Base-by-base conservation (phyloP, 2,113 vertebrate genomes). In the Poecilia latipinna region DNA sequence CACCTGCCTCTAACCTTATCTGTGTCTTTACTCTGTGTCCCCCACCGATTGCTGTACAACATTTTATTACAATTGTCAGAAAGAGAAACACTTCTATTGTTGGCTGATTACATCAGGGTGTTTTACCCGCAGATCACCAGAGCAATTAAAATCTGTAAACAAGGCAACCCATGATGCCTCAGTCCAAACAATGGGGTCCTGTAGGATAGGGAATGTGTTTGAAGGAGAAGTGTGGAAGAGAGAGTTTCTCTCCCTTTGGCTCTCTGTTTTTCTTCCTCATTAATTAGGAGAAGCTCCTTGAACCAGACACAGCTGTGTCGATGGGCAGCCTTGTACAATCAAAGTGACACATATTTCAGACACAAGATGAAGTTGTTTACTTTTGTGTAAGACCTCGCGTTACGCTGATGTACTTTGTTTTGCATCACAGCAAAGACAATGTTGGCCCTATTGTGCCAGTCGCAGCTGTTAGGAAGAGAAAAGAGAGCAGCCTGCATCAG, bases 131-230 rank as follows among this genome's bases (percentile, higher is more conserved):
- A 94, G 92, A 96, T 96, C 95, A 96, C 89, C 90, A 95, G 95
- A 96, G 96, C 96, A 97, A 96, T 96, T 97, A 97, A 96, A 97
- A 95, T 90, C 91, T 94, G 94, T 94, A 96, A 96, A 96, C 96
- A 96, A 95, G 92, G 87, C 93, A 93, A 93, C 92, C 92, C 89
- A 80, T 92, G 92, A 95, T 94, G 93, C 92, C 90, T 92, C 94
- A 93, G 74, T 89, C 90, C 91, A 94, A 92, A 95, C 90, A 93
- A 92, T 92, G 90, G 87, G 66, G 71, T 96, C 95, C 94, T 93
- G 54, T 57, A 83, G 91, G 93, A 93, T 37, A 93, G 91, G 71
- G 82, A 57, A 57, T 88, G 89, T 94, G 94, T 94, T 92, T 95
- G 85, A 95, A 94, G 89, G 83, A 85, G 85, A 90, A 91, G 89